Base-by-base conservation (phyloP, 2,888 invertebrate genomes). In the Yponomeuta malinellus region DNA sequence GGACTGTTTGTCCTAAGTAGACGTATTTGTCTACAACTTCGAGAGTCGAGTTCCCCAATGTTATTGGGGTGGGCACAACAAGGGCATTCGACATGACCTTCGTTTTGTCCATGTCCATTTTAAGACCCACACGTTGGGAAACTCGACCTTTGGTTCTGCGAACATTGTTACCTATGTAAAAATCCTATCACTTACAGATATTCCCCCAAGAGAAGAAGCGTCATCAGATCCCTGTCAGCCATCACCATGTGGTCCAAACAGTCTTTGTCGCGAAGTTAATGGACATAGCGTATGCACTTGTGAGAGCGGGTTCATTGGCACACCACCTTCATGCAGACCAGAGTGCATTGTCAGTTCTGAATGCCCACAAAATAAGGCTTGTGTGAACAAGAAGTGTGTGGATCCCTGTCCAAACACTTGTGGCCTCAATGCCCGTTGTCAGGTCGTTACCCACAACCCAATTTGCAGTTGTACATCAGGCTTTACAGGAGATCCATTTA, bases 311-410 rank as follows among this genome's bases (percentile, higher is more conserved):
- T 96, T 95, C 80, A 94, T 96, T 72, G 97, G 97, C 68, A 94
- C 95, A 37, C 96, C 97, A 63, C 97, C 97, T 15, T 93, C 94
- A 72, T 97, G 97, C 83, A 93, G 95, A 70, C 97, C 97, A 5
- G 96, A 97, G 87, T 97, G 97, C 82, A 94, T 96, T 76, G 95
- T 96, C 73, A 97, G 97, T 82, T 95, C 96, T 0, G 97, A 97
- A 83, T 97, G 97, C 80, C 92, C 96, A 2, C 95, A 96, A 87
- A 94, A 96, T 81, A 95, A 94, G 82, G 96, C 96, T 15, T 97
- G 97, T 81, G 94, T 96, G 70, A 95, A 95, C 76, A 95, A 95
- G 78, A 96, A 96, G 86, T 97, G 97, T 79, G 87, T 94, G 73
- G 96, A 97, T 83, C 97, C 97, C 10, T 97, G 97, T 80, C 95